Percentiles rank a stretch among this genome's conserved stretches.
phyloP scores from a whole-genome alignment of 92 coral and sea anemone species.

The Actinostola sp. region DNA sequence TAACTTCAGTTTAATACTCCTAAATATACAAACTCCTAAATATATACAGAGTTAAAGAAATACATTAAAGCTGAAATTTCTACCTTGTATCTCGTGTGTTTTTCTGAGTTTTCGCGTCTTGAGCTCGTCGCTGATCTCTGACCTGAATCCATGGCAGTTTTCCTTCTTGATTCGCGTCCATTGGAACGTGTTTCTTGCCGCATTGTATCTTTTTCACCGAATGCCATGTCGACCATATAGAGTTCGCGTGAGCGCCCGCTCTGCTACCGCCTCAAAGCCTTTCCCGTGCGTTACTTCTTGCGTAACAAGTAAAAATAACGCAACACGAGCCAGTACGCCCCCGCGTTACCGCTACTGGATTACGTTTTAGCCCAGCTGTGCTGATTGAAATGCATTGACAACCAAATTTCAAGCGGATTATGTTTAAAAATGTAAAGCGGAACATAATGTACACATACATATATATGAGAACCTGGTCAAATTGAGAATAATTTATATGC shows the following conservation, averaged over 20 bases:
- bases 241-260: constrained; percentile 4
- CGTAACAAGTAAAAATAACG: constrained; percentile 8
- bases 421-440: neutral
- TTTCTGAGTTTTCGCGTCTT: constrained; percentile 1
- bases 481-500: too few species aligned
- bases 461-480: too few species aligned
- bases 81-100: constrained; percentile 13
- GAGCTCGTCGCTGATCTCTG: neutral
- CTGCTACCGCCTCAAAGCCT: neutral
- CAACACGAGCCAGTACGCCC: neutral
- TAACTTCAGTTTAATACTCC: too few species aligned
- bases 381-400: neutral
- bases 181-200: constrained; percentile 15
- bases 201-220: constrained; percentile 30
- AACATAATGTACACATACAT: too few species aligned
- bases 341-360: neutral
- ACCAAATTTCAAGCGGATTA: neutral
- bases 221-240: constrained; percentile 24
- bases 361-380: neutral
- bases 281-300: neutral
- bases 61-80: neutral
- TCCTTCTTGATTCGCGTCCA: neutral
- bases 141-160: neutral
- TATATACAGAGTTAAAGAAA: neutral
- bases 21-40: neutral